Evolutionary conservation across 2,797 vertebrate species (phyloP).

Genomic region (Propithecus deckenii): DNA sequence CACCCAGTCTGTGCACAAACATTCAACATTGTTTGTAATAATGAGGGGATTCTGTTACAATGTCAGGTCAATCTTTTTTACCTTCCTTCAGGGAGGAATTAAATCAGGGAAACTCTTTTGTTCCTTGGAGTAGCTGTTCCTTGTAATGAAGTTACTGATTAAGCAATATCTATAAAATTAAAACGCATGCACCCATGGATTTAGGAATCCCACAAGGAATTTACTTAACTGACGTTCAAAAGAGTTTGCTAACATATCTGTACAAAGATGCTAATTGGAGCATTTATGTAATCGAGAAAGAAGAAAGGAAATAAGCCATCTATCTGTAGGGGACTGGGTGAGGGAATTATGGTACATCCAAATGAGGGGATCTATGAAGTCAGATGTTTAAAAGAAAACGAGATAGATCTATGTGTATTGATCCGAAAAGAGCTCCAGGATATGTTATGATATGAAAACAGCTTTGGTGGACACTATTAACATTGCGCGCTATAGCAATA

Average conservation of each 20-base stretch:
- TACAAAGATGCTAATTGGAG: not conserved
- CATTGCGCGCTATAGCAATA: rapidly evolving
- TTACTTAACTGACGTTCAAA: not conserved
- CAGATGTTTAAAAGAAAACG: not conserved
- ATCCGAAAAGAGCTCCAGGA: not conserved
- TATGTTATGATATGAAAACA: not conserved
- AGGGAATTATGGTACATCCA: not conserved
- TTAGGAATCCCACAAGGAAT: not conserved
- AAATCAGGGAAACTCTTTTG: not conserved
- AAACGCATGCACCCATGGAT: not conserved
- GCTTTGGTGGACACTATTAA: not conserved
- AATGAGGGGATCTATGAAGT: not conserved
- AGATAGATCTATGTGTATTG: too few relatives aligned
- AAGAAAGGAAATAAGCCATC: not conserved
- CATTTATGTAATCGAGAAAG: not conserved
- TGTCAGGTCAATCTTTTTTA: not conserved
- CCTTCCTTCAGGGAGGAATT: not conserved
- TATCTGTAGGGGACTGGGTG: not conserved
- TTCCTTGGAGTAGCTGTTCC: not conserved
- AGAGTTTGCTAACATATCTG: not conserved
- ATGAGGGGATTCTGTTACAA: not conserved
- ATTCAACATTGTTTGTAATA: not conserved
- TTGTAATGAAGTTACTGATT: not conserved
- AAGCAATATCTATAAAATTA: not conserved
- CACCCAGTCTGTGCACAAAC: not conserved